Evolutionary conservation across 1,140 invertebrate genomes (phyloP), one percentile per base, ranked within the genome.

Genomic region (Bombyx mori): DNA sequence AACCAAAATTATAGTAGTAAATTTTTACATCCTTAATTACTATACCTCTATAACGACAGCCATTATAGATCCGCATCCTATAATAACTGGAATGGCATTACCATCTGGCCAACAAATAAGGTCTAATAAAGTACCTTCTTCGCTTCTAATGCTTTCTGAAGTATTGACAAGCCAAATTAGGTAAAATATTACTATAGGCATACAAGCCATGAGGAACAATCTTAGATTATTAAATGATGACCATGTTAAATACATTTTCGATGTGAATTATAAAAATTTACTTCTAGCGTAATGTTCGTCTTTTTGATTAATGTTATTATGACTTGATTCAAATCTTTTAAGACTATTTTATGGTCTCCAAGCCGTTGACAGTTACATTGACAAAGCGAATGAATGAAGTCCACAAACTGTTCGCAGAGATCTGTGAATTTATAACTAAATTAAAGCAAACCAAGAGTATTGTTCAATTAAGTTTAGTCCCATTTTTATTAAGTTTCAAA

Each of bases 91-190:
- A 50, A 75, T 75, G 26, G 70, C 73, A 46, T 75, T 75, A 8
- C 73, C 73, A 53, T 75, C 73, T 6, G 73, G 73, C 73, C 73
- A 75, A 49, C 73, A 75, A 2, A 75, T 66, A 4, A 75, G 48
- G 66, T 71, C 56, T 18, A 86, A 64, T 46, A 86, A 62, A 1
- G 79, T 75, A 43, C 83, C 83, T 61, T 86, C 83, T 58, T 86
- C 81, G 56, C 79, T 83, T 45, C 83, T 67, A 49, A 86, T 83
- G 8, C 60, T 69, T 72, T 86, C 83, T 42, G 83, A 84, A 43
- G 83, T 86, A 60, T 86, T 86, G 4, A 86, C 69, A 48, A 86
- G 65, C 83, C 83, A 86, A 57, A 84, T 79, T 42, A 86, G 61
- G 59, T 86, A 84, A 65, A 86, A 86, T 57, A 86, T 86, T 44